Base-by-base conservation (phyloP, 2,797 vertebrate genomes). In the Hapalemur alaotrensis region DNA sequence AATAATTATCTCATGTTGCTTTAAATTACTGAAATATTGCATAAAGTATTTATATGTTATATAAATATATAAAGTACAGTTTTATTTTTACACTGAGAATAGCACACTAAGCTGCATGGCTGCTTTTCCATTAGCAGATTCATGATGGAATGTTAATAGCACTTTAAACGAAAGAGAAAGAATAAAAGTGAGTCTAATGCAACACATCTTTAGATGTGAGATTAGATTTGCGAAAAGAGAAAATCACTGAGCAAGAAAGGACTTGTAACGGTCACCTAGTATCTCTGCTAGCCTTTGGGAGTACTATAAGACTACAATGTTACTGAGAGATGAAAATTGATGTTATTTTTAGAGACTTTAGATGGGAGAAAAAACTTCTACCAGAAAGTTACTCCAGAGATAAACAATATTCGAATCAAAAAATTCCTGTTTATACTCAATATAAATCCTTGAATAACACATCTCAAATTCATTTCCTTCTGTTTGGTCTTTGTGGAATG, bases 371-470 rank as follows among this genome's bases (percentile, higher is more conserved):
- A 92, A 96, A 96, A 97, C 84, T 95, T 95, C 82, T 91, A 91
- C 70, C 83, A 93, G 89, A 95, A 89, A 93, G 65, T 73, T 94
- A 95, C 61, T 89, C 75, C 59, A 96, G 67, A 95, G 46, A 91
- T 73, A 72, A 91, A 96, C 28, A 96, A 70, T 83, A 94, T 93
- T 96, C 95, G 83, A 97, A 93, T 70, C 75, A 93, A 80, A 96
- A 97, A 96, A 93, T 87, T 94, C 87, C 84, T 93, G 93, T 79
- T 97, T 94, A 83, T 52, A 79, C 13, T 89, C 72, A 73, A 69
- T 14, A 73, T 61, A 96, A 94, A 93, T 92, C 93, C 80, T 59
- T 76, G 86, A 91, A 20, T 12, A 83, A 43, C 35, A 57, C 75
- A 87, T 54, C 67, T 94, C 90, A 82, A 65, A 69, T 80, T 54